Base-by-base conservation (phyloP, 2,797 vertebrate species). In the Poeciliopsis gracilis region DNA sequence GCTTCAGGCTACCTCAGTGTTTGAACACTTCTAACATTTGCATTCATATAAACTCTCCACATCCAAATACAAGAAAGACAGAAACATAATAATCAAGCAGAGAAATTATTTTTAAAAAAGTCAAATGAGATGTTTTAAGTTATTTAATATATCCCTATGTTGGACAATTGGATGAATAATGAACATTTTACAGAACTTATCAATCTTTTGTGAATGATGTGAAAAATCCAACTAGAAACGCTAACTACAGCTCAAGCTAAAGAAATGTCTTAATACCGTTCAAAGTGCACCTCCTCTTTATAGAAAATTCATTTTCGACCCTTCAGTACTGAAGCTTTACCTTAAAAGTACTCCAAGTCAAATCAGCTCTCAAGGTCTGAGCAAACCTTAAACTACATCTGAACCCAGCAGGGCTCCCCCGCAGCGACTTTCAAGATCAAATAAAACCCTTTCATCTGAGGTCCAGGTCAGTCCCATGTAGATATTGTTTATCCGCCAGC, bases 351-450 rank as follows among this genome's bases (percentile, higher is more conserved):
- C 36, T 78, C 45, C 67, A 49, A 73, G 76, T 79, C 74, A 75
- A 79, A 86, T 81, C 43, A 1, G 73, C 47, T 78, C 18, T 76
- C 46, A 36, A 18, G 53, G 78, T 86, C 47, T 82, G 49, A 5
- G 28, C 47, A 77, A 73, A 76, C 66, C 72, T 70, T 86, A 81
- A 91, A 89, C 84, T 84, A 55, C 13, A 12, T 49, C 2, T 86
- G 80, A 88, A 88, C 79, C 77, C 3, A 49, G 25, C 49, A 71
- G 23, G 77, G 78, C 63, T 73, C 10, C 69, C 76, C 75, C 51
- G 2, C 5, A 71, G 73, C 10, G 73, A 79, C 84, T 88, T 91
- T 81, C 89, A 87, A 92, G 81, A 82, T 28, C 72, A 80, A 13
- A 41, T 47, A 53, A 70, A 77, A 53, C 1, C 7, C 82, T 91